Percentiles rank a stretch among this genome's conserved stretches.
phyloP scores from a whole-genome alignment of 2,113 vertebrate genomes.

The Dasyprocta punctata region DNA sequence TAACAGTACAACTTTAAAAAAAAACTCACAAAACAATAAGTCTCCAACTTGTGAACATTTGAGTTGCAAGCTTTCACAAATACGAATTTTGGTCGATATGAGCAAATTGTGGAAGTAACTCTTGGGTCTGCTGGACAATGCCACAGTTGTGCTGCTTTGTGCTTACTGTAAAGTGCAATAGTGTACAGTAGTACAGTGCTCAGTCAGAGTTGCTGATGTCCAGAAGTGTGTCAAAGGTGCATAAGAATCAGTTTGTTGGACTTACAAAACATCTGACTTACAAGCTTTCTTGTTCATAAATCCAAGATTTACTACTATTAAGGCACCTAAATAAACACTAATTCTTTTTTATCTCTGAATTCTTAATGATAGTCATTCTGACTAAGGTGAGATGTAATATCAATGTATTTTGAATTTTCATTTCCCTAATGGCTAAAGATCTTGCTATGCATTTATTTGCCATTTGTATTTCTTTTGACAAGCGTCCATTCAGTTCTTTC shows the following conservation, averaged over 20 bases:
- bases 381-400: not conserved
- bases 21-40: not conserved
- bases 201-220: not conserved
- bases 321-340: not conserved
- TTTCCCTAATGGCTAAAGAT: not conserved
- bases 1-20: not conserved
- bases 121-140: not conserved
- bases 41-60: not conserved
- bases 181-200: not conserved
- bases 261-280: not conserved
- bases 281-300: not conserved
- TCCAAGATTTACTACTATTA: not conserved
- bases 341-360: not conserved
- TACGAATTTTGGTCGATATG: not conserved
- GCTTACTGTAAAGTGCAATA: not conserved
- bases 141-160: not conserved
- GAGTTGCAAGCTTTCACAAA: not conserved
- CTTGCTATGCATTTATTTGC: not conserved
- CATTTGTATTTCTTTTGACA: not conserved
- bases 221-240: not conserved
- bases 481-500: not conserved
- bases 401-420: not conserved
- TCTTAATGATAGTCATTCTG: not conserved
- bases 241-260: not conserved
- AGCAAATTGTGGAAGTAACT: not conserved